Base-by-base conservation (phyloP, 2,888 invertebrate genomes). In the Oegoconia quadripuncta region DNA sequence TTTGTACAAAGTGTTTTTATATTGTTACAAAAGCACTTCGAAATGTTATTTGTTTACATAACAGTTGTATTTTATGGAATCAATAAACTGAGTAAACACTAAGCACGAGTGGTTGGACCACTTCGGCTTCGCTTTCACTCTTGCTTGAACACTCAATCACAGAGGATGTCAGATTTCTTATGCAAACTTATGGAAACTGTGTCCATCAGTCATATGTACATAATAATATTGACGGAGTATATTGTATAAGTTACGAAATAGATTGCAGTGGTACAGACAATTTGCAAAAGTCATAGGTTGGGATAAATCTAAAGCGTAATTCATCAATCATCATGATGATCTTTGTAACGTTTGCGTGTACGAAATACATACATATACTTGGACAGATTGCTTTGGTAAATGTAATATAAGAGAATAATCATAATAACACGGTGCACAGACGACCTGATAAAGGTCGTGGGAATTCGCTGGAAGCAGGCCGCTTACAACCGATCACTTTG, bases 71-170 rank as follows among this genome's bases (percentile, higher is more conserved):
- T 54, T 55, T 52, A 55, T 49, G 37, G 51, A 44, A 55, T 50
- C 55, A 42, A 60, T 62, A 57, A 56, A 54, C 30, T 42, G 41
- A 44, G 48, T 48, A 47, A 58, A 52, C 39, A 44, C 37, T 36
- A 27, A 29, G 32, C 22, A 18, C 29, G 39, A 40, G 29, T 39
- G 20, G 20, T 27, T 16, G 7, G 17, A 20, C 42, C 34, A 37
- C 43, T 42, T 32, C 18, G 26, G 34, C 38, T 37, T 30, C 38
- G 44, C 50, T 59, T 64, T 62, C 63, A 52, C 59, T 49, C 35
- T 36, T 57, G 54, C 59, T 55, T 36, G 40, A 42, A 42, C 39
- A 37, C 38, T 50, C 50, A 44, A 58, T 59, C 45, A 45, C 51
- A 50, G 28, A 37, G 47, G 40, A 30, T 55, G 53, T 47, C 55